Evolutionary conservation across 1,140 invertebrate species (phyloP), one percentile per base, ranked within the genome.

Genomic region (Lucilia cuprina): DNA sequence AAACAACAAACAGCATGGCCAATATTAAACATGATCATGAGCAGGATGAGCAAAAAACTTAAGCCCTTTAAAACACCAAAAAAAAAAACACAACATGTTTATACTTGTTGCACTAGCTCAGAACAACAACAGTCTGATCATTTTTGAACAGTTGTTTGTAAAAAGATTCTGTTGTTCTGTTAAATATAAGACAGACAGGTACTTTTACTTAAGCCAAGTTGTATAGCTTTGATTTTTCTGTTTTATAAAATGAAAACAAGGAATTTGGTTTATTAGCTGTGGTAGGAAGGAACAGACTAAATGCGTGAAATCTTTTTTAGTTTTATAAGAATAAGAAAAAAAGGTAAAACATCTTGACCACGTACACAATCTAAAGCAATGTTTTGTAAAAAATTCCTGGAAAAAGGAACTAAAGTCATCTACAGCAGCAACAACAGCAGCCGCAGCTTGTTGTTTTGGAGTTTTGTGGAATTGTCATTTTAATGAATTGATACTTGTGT

Each of bases 401-500:
- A 78, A 41, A 19, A 9, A 41, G 7, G 35, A 41, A 41, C 41
- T 78, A 35, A n/a, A 19, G 30, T 4, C 74, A 34, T 7, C 12
- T 14, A 34, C 21, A 75, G 13, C 21, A 17, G 1, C 13, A 70
- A 70, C 12, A 17, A 10, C 12, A 70, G 7, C 49, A 14, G 13
- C 50, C 1, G 50, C 50, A 55, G 10, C 10, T 55, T 55, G 10
- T 55, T 55, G n/a, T 80, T 47, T 80, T 85, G 74, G 55, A 83
- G 82, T 83, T 85, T 85, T 83, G 75, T 83, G 83, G 77, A 85
- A 82, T 85, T 85, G 84, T 85, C 84, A 83, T 70, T 85, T 85
- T 85, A 85, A 85, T 85, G 84, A 85, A 85, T 85, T 85, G 84
- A 80, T 80, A 55, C 55, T 82, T 74, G 17, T 83, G 75, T 85